A percentile compares a stretch with the other conserved stretches of the same genome.
Conservation (phyloP, 2,113 vertebrate species). For the Terrapene triunguis region DNA sequence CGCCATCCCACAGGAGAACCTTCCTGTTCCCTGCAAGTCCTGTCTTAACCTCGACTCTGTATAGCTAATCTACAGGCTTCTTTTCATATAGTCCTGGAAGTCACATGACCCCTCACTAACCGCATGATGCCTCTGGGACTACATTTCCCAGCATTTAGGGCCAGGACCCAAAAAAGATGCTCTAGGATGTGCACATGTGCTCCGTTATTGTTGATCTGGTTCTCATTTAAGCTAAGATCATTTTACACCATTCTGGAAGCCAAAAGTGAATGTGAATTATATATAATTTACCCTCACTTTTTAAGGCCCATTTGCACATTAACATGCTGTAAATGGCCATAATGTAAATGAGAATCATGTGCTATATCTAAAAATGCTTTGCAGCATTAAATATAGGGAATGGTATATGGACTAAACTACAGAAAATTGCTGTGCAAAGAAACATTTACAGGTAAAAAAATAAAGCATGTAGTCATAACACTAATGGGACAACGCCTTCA, state of each 20-base stretch:
- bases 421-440: not conserved
- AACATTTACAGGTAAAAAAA: not conserved
- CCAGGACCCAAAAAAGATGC: not conserved
- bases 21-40: not conserved
- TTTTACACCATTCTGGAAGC: not conserved
- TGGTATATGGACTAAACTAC: not conserved
- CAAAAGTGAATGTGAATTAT: not conserved
- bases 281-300: not conserved
- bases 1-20: not conserved
- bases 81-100: not conserved
- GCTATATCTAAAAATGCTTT: not conserved
- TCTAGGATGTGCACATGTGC: not conserved
- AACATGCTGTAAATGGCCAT: not conserved
- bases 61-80: not conserved
- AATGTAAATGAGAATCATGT: not conserved
- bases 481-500: not conserved
- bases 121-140: not conserved
- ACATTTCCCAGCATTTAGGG: not conserved
- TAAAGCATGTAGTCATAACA: not conserved
- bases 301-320: not conserved
- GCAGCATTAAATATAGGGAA: not conserved
- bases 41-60: not conserved
- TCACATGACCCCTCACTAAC: not conserved
- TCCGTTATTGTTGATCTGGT: not conserved
- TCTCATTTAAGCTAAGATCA: conserved; percentile 13